phyloP scores from a whole-genome alignment of 2,113 vertebrate species.

The Gavialis gangeticus region DNA sequence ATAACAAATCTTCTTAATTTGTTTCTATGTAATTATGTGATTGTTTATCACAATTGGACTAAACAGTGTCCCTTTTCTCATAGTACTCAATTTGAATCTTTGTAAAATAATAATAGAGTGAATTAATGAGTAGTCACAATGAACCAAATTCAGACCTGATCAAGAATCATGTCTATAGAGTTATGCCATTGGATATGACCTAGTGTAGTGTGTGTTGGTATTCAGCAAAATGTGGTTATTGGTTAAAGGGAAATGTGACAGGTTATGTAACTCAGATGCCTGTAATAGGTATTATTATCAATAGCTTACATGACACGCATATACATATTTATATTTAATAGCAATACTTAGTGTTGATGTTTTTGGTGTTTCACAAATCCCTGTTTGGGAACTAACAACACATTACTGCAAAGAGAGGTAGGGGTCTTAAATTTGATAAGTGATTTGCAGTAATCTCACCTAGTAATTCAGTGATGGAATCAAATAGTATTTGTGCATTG shows the following conservation, averaged over 20 bases:
- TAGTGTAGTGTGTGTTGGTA: background rate
- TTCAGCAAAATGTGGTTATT: background rate
- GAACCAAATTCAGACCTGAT: background rate
- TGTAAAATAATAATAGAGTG: background rate
- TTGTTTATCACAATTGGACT: background rate
- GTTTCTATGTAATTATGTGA: background rate
- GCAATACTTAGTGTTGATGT: conserved; percentile 15
- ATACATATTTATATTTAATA: conserved; percentile 9
- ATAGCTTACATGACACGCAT: background rate
- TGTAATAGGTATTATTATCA: conserved; percentile 3
- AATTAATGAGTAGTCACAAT: background rate
- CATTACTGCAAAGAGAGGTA: background rate
- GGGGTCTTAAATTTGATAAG: background rate
- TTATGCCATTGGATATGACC: background rate
- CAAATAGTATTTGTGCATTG: background rate
- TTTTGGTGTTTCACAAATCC: background rate
- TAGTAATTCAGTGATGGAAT: background rate
- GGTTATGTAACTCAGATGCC: background rate
- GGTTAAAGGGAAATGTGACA: background rate
- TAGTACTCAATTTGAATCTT: background rate
- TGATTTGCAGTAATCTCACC: background rate
- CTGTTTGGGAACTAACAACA: background rate
- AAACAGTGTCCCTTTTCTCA: background rate
- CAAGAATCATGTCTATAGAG: background rate
- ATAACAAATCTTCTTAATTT: background rate